These are phyloP conservation scores for Knipowitschia caucasica DNA, from an alignment of 2,797 vertebrate genomes.

Conservation along the genomic window DNA sequence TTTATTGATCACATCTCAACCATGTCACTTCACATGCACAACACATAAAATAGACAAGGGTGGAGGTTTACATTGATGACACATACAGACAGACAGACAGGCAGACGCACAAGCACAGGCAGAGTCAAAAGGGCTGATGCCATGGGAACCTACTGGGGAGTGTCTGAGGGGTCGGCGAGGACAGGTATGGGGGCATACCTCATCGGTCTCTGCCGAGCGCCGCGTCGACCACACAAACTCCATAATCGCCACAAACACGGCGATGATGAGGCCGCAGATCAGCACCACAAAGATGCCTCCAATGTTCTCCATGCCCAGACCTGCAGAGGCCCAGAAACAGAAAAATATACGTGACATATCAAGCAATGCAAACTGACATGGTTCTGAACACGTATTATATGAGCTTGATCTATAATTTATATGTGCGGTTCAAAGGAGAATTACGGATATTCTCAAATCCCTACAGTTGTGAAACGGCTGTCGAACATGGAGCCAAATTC, in stretches of 20 bases:
- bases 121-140: constrained; percentile 64
- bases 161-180: constrained; percentile 74
- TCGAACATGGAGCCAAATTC: constrained; percentile 4
- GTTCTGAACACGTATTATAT: background rate
- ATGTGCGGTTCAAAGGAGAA: background rate
- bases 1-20: constrained; percentile 30
- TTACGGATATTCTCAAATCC: constrained; percentile 1
- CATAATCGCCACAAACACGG: constrained; percentile 92
- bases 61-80: constrained; percentile 34
- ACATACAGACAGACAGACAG: constrained; percentile 10
- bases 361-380: background rate
- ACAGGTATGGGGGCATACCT: constrained; percentile 83
- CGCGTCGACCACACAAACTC: constrained; percentile 93
- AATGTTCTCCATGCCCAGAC: constrained; percentile 93
- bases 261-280: constrained; percentile 91
- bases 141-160: constrained; percentile 78
- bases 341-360: constrained; percentile 1
- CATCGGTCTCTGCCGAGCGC: constrained; percentile 87
- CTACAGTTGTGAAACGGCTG: background rate
- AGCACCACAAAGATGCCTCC: constrained; percentile 93
- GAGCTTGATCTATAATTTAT: constrained; percentile 10
- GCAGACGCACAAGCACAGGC: constrained; percentile 37
- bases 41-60: constrained; percentile 33
- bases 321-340: constrained; percentile 53
- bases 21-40: constrained; percentile 44